Evolutionary conservation across 2,888 invertebrate genomes (phyloP).

Genomic region (Coelinius sp.): DNA sequence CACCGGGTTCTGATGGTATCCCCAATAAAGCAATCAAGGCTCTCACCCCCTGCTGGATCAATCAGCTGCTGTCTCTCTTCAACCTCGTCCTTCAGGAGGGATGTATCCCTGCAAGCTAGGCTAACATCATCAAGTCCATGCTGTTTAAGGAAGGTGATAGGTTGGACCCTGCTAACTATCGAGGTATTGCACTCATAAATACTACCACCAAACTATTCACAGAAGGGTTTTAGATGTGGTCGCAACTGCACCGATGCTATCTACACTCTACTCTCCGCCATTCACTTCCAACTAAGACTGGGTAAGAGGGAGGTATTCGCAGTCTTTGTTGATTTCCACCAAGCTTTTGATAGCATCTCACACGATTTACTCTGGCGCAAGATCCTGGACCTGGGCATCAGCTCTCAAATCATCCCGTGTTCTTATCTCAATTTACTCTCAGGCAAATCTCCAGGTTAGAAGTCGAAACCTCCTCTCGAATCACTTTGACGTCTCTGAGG

Average conservation of each 20-base stretch:
- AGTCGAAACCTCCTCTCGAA: constrained; percentile 17
- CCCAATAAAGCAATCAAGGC: constrained; percentile 17
- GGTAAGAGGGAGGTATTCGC: constrained; percentile 13
- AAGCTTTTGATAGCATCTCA: neutral
- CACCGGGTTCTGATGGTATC: constrained; percentile 24
- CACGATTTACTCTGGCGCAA: neutral
- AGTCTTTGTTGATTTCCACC: constrained; percentile 33
- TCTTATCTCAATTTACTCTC: constrained; percentile 31
- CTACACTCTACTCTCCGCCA: constrained; percentile 38
- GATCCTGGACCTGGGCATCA: constrained; percentile 4
- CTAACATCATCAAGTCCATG: neutral
- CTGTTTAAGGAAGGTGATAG: constrained; percentile 32
- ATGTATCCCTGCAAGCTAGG: neutral
- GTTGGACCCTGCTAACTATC: constrained; percentile 39
- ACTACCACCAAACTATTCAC: constrained; percentile 45
- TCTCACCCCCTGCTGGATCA: neutral
- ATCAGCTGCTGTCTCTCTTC: neutral
- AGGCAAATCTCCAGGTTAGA: constrained; percentile 31
- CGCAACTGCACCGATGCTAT: constrained; percentile 44
- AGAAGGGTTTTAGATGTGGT: constrained; percentile 35
- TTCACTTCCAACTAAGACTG: constrained; percentile 31
- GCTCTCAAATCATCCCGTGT: constrained; percentile 34
- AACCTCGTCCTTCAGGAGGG: neutral
- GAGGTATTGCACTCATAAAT: constrained; percentile 47
- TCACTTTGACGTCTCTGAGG: constrained; percentile 3